Evolutionary conservation across 2,113 vertebrate species (phyloP).

Genomic region (Lepidothrix coronata): DNA sequence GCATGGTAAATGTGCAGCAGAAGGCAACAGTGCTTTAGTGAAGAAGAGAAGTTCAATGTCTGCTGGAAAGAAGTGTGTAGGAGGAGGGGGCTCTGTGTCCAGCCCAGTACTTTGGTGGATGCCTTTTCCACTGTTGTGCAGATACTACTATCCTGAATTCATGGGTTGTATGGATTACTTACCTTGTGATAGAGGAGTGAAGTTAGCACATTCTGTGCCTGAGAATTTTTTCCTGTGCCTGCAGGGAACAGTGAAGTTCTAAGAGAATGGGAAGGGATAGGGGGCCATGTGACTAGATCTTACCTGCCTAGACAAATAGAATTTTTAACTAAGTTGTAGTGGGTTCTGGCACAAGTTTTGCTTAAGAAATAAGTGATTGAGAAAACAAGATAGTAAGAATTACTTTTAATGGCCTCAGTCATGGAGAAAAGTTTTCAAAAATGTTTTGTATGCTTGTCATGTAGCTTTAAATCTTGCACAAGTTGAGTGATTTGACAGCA

Average conservation of each 20-base stretch:
- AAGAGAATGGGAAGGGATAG: background rate
- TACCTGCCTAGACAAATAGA: background rate
- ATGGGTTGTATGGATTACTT: background rate
- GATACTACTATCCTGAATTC: background rate
- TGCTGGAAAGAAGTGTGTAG: background rate
- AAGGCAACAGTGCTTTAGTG: background rate
- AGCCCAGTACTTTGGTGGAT: background rate
- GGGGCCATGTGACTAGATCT: background rate
- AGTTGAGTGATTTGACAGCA: background rate
- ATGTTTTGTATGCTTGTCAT: background rate
- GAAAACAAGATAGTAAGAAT: background rate
- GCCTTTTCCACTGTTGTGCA: background rate
- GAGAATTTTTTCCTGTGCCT: background rate
- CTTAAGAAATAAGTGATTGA: background rate
- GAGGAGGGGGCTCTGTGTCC: fast-evolving
- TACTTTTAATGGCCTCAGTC: background rate
- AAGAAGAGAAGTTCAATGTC: background rate
- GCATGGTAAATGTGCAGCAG: background rate
- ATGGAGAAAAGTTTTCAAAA: background rate
- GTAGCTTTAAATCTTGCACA: background rate
- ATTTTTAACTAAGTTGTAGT: background rate
- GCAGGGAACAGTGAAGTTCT: background rate
- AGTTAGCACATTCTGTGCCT: background rate
- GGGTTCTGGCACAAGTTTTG: background rate
- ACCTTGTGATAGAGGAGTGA: no score